These are phyloP conservation scores for Mellivora capensis DNA, from an alignment of 2,113 vertebrate species.

Conservation along the genomic window DNA sequence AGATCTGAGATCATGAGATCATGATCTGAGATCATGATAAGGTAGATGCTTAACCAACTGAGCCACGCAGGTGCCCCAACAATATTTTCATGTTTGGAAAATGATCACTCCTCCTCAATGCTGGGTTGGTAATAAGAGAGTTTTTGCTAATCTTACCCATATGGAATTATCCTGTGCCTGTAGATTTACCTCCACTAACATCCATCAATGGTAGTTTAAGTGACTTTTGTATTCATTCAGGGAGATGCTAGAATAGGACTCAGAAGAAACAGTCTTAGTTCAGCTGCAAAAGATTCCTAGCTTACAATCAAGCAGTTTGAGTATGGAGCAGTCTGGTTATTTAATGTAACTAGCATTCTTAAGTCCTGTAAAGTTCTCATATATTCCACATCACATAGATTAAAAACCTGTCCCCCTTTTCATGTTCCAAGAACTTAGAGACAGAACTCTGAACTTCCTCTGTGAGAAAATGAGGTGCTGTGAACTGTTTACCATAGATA, in stretches of 20 bases:
- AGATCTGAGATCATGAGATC: too few relatives aligned
- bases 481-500: slow-evolving; percentile 12
- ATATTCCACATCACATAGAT: not conserved
- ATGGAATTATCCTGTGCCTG: not conserved
- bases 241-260: not conserved
- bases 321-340: not conserved
- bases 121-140: not conserved
- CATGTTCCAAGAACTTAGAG: not conserved
- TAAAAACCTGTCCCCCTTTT: not conserved
- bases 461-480: slow-evolving; percentile 26
- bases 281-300: not conserved
- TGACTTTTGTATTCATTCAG: not conserved
- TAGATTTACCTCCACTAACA: not conserved
- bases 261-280: slow-evolving; percentile 19
- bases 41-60: too few relatives aligned
- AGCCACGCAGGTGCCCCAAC: too few relatives aligned
- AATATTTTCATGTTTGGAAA: not conserved
- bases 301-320: not conserved
- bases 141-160: not conserved
- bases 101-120: not conserved
- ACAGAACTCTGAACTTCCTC: slow-evolving; percentile 30
- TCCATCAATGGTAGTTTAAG: not conserved
- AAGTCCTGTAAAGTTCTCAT: not conserved
- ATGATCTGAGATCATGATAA: too few relatives aligned
- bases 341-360: not conserved